These are phyloP conservation scores for Pseudochromis fuscus DNA, from an alignment of 2,797 vertebrate genomes.

Conservation along the genomic window DNA sequence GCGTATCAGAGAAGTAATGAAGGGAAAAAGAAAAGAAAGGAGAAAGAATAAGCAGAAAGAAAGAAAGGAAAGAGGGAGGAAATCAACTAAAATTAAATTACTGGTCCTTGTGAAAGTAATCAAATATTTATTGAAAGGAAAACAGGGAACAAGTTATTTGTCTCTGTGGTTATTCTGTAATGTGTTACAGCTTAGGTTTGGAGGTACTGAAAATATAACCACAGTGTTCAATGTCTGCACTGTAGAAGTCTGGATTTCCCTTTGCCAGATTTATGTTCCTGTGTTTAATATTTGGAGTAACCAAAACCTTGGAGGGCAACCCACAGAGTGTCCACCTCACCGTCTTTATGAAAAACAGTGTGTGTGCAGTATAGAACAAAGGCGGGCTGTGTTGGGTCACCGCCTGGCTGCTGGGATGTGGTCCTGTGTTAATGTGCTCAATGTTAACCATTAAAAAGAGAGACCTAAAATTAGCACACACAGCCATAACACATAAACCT, in stretches of 20 bases:
- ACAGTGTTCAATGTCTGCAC: constrained; percentile 18
- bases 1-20: not conserved
- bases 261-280: constrained; percentile 5
- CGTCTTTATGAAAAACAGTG: constrained; percentile 20
- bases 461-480: constrained; percentile 47
- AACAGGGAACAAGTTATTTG: not conserved
- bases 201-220: not conserved
- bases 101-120: constrained; percentile 1
- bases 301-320: not conserved
- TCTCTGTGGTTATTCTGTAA: not conserved
- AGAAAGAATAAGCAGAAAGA: not conserved
- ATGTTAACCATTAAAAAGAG: constrained; percentile 42
- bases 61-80: not conserved
- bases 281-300: constrained; percentile 4
- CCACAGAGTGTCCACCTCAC: constrained; percentile 3
- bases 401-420: constrained; percentile 35
- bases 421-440: constrained; percentile 36
- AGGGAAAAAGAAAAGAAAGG: not conserved
- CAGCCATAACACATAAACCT: constrained; percentile 15
- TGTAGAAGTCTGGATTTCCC: constrained; percentile 3
- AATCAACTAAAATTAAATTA: not conserved
- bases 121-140: not conserved
- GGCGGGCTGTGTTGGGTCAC: constrained; percentile 41
- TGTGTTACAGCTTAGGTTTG: constrained; percentile 5
- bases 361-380: constrained; percentile 46